Evolutionary conservation across 2,113 vertebrate species (phyloP).

Genomic region (Zingel zingel): DNA sequence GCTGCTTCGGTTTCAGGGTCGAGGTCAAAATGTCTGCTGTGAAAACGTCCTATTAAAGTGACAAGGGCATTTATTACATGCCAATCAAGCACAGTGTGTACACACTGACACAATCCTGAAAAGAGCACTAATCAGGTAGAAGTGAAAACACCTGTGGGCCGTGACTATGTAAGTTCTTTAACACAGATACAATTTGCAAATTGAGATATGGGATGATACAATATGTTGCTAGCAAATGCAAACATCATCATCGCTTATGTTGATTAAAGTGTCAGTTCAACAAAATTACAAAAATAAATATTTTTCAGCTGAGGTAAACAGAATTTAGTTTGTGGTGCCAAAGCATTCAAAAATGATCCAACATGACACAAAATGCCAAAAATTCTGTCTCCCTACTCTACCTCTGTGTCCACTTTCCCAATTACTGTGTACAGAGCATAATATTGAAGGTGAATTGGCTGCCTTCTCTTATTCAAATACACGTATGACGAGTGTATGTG

Average conservation of each 20-base stretch:
- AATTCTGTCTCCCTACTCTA: background rate
- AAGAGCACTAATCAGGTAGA: background rate
- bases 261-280: background rate
- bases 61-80: background rate
- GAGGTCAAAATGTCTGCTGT: background rate
- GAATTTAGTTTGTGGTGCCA: background rate
- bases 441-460: background rate
- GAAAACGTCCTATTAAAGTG: background rate
- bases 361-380: background rate
- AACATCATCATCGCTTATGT: background rate
- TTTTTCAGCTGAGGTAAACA: background rate
- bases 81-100: background rate
- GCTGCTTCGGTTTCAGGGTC: background rate
- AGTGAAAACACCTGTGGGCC: background rate
- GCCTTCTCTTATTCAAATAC: background rate
- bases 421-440: background rate
- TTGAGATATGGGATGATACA: background rate
- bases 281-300: background rate
- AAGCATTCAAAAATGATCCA: background rate
- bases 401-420: slow-evolving; percentile 1
- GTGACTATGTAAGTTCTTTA: background rate
- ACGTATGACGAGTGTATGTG: background rate
- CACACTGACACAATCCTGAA: background rate
- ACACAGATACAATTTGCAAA: background rate
- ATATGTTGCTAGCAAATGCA: background rate